phyloP scores from a whole-genome alignment of 1,140 invertebrate genomes.

The Temnothorax longispinosus region DNA sequence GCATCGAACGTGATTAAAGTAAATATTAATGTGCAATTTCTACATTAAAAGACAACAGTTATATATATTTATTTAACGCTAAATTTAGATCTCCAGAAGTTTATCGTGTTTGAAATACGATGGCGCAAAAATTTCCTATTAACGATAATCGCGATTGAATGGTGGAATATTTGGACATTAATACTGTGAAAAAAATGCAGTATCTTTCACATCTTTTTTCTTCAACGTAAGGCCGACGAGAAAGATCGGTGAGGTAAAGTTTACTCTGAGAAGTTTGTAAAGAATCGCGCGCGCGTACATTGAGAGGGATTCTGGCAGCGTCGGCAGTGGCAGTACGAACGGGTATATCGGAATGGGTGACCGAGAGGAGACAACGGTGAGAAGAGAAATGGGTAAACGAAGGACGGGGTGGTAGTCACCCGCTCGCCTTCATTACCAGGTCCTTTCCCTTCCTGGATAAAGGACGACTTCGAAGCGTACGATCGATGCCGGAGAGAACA shows the following conservation, averaged over 20 bases:
- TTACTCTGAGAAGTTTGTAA: slow-evolving; percentile 55
- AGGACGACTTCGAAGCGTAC: slow-evolving; percentile 56
- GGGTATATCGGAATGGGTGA: slow-evolving; percentile 22
- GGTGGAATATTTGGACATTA: background rate
- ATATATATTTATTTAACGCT: background rate
- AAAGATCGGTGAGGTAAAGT: slow-evolving; percentile 20
- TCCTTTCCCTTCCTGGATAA: slow-evolving; percentile 65
- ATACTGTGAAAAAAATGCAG: background rate
- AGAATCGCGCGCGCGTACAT: slow-evolving; percentile 18
- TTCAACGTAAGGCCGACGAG: background rate
- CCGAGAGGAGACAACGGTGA: slow-evolving; percentile 39
- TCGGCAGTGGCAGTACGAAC: slow-evolving; percentile 4
- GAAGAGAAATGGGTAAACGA: slow-evolving; percentile 13
- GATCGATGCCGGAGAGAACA: slow-evolving; percentile 68
- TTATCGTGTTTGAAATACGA: background rate
- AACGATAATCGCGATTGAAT: background rate
- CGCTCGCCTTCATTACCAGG: slow-evolving; percentile 63
- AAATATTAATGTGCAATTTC: background rate
- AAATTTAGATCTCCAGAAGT: background rate
- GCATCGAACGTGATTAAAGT: background rate
- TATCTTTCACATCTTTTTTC: background rate
- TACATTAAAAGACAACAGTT: background rate
- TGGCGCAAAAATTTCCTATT: background rate
- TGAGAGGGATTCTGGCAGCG: slow-evolving; percentile 60
- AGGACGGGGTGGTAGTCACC: slow-evolving; percentile 22